These are phyloP conservation scores for Megalopta genalis DNA, from an alignment of 1,140 invertebrate genomes.

Conservation along the genomic window DNA sequence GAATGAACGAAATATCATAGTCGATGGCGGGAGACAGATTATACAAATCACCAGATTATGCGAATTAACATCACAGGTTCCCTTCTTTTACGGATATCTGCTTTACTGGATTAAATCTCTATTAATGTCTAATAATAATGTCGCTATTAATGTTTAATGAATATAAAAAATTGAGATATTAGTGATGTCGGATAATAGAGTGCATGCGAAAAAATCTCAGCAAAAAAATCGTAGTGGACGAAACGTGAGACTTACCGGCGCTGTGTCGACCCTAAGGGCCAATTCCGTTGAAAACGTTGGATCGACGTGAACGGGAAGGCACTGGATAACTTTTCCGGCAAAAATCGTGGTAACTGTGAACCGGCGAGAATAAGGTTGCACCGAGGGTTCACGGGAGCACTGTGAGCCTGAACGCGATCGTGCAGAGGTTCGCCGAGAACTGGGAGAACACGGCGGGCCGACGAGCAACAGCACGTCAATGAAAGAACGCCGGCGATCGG, in stretches of 20 bases:
- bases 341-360: not conserved
- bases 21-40: too few species aligned
- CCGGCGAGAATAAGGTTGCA: not conserved
- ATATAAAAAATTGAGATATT: too few species aligned
- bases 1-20: too few species aligned
- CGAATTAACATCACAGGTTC: too few species aligned
- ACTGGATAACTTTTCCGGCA: not conserved
- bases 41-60: too few species aligned
- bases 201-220: too few species aligned
- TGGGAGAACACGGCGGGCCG: constrained; percentile 23
- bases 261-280: not conserved
- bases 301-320: not conserved
- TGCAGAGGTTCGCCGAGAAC: constrained; percentile 37
- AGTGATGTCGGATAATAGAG: too few species aligned
- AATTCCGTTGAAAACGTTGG: not conserved
- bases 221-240: too few species aligned
- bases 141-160: too few species aligned
- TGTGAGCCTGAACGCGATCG: not conserved
- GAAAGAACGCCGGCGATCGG: constrained; percentile 44
- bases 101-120: too few species aligned
- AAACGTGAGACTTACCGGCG: not conserved
- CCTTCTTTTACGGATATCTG: too few species aligned
- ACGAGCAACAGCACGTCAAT: constrained; percentile 49
- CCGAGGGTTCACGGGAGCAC: not conserved
- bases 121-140: too few species aligned